Evolutionary conservation across 1,140 invertebrate genomes (phyloP).

Genomic region (Zaprionus camerounensis): DNA sequence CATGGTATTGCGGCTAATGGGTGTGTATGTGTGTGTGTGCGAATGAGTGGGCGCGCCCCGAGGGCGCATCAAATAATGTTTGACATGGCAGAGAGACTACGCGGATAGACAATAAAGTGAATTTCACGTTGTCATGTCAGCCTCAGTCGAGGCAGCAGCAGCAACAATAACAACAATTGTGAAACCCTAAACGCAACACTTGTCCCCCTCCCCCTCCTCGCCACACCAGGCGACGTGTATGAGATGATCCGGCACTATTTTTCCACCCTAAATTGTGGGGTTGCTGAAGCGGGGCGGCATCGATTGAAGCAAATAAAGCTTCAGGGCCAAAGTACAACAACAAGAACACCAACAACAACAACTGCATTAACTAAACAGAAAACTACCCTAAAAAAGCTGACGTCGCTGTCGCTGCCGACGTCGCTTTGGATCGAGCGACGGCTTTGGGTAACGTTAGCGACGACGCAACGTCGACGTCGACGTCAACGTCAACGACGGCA

Average conservation of each 20-base stretch:
- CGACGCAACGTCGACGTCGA: neutral
- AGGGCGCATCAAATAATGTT: slow-evolving; percentile 79
- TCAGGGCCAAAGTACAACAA: slow-evolving; percentile 70
- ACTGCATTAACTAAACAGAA: slow-evolving; percentile 40
- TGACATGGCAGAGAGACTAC: slow-evolving; percentile 69
- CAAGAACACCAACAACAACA: slow-evolving; percentile 23
- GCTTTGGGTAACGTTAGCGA: slow-evolving; percentile 17
- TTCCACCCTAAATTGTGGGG: slow-evolving; percentile 67
- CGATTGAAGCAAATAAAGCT: slow-evolving; percentile 79
- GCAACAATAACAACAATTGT: slow-evolving; percentile 54
- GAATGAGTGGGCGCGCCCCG: slow-evolving; percentile 66
- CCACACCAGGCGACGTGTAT: neutral
- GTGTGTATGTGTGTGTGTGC: slow-evolving; percentile 37
- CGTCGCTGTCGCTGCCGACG: neutral
- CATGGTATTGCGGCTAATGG: slow-evolving; percentile 40
- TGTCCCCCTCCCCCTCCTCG: slow-evolving; percentile 36
- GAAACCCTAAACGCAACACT: slow-evolving; percentile 73
- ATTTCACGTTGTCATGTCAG: slow-evolving; percentile 80
- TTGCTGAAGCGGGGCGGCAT: slow-evolving; percentile 57
- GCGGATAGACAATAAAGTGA: slow-evolving; percentile 77
- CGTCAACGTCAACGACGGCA: neutral
- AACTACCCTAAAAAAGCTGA: slow-evolving; percentile 68
- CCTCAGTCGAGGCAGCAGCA: slow-evolving; percentile 47
- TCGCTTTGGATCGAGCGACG: slow-evolving; percentile 36
- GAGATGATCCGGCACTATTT: slow-evolving; percentile 54